These are phyloP conservation scores for Triplophysa siluroides DNA, from an alignment of 2,113 vertebrate genomes.

Conservation along the genomic window DNA sequence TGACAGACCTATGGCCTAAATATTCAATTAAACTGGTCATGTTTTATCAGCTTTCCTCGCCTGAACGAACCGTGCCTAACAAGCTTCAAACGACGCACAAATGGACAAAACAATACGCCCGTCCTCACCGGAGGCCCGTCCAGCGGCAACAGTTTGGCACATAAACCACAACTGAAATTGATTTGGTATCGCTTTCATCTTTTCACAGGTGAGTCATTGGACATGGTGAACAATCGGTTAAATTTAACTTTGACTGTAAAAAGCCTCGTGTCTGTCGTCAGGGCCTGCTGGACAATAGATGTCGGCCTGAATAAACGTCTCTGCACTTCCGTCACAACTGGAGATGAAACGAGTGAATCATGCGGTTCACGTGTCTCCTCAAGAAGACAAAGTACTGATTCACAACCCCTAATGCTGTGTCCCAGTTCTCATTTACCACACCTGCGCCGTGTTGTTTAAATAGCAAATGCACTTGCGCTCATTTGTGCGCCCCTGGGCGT, in stretches of 20 bases:
- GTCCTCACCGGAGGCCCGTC: background rate
- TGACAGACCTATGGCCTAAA: constrained; percentile 34
- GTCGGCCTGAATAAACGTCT: background rate
- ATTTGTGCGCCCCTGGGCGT: too few relatives aligned
- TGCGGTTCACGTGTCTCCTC: constrained; percentile 1
- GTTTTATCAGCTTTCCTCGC: constrained; percentile 9
- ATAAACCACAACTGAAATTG: background rate
- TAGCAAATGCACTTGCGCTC: too few relatives aligned
- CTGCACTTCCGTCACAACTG: background rate
- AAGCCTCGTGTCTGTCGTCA: background rate
- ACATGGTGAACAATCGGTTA: background rate
- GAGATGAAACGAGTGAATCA: constrained; percentile 19
- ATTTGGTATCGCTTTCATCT: background rate
- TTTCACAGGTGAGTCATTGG: background rate
- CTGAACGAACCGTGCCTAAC: background rate
- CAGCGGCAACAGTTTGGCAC: background rate
- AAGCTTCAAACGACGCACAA: constrained; percentile 35
- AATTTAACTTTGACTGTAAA: background rate
- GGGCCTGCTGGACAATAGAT: background rate
- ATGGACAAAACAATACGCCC: constrained; percentile 34
- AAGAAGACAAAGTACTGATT: background rate
- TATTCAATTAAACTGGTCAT: constrained; percentile 18
- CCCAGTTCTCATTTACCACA: too few relatives aligned
- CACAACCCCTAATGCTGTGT: too few relatives aligned
- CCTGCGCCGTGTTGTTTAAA: too few relatives aligned